phyloP scores from a whole-genome alignment of 1,140 invertebrate genomes.

The Branchinecta lindahli region DNA sequence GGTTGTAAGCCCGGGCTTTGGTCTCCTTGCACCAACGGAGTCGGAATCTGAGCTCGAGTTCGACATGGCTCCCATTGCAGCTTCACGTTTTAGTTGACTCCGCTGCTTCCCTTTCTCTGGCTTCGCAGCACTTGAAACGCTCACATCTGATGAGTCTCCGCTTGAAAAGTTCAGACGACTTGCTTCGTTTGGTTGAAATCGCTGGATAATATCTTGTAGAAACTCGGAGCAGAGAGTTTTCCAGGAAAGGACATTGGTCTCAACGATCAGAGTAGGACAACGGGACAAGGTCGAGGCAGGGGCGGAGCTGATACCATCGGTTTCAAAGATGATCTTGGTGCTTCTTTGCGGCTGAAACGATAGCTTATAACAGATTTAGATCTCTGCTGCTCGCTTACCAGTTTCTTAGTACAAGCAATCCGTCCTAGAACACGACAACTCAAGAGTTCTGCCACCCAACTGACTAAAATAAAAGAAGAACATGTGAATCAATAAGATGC shows the following conservation, averaged over 20 bases:
- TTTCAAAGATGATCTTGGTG: neutral
- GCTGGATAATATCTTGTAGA: neutral
- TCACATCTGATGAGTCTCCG: neutral
- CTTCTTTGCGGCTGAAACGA: neutral
- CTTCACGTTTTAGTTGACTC: neutral
- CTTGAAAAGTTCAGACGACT: neutral
- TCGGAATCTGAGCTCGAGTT: neutral
- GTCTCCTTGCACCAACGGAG: neutral
- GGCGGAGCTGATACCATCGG: neutral
- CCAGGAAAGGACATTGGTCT: neutral
- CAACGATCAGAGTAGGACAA: neutral
- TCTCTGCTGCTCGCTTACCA: too few species aligned
- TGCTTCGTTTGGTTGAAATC: neutral
- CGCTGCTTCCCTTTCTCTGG: neutral
- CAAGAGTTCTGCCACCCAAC: too few species aligned
- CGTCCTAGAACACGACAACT: too few species aligned
- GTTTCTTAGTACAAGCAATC: too few species aligned
- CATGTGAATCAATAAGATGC: too few species aligned
- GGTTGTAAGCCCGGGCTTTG: neutral
- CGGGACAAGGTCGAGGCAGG: neutral
- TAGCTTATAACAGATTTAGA: too few species aligned
- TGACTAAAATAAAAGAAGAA: too few species aligned
- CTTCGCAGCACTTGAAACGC: neutral
- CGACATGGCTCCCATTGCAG: neutral
- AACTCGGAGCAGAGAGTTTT: neutral